Base-by-base conservation (phyloP, 2,888 invertebrate species). In the Selenia dentaria region DNA sequence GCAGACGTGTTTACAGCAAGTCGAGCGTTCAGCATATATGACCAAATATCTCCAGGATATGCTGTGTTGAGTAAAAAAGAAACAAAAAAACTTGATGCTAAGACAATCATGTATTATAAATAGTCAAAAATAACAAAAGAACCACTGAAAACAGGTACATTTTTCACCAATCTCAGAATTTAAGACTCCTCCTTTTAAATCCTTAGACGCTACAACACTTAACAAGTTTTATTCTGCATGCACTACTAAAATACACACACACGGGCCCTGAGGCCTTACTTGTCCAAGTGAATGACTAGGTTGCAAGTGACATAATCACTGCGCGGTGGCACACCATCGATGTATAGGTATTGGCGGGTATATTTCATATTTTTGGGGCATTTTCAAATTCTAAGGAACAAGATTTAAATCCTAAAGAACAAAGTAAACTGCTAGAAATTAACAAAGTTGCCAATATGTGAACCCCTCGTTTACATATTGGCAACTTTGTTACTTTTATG, bases 81-180 rank as follows among this genome's bases (percentile, higher is more conserved):
- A 72, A 84, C 72, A 78, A 79, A 72, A 70, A 61, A 51, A 49
- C 54, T 76, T 67, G 83, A 87, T 88, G 88, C 89, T 90, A 90
- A 82, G 89, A 89, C 88, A 88, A 89, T 90, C 82, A 87, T 89
- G 84, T 89, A 88, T 87, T 89, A 90, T 88, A 90, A 90, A 90
- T 90, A 89, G 87, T 89, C 88, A 89, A 90, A 89, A 87, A 86
- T 84, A 88, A 89, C 87, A 88, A 89, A 89, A 87, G 85, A 86
- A 88, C 84, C 84, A 84, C 77, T 85, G 85, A 87, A 87, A 88
- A 89, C 88, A 89, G 88, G 89, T 89, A 89, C 89, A 84, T 82
- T 76, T 77, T 77, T 87, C 80, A 83, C 82, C 87, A 85, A 87
- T 87, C 85, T 88, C 86, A 77, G 79, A 86, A 82, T 87, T 87